A percentile compares a stretch with the other conserved stretches of the same genome.
These are phyloP conservation scores for Montipora cactus DNA, from an alignment of 64 coral and sea anemone species.

Conservation along the genomic window DNA sequence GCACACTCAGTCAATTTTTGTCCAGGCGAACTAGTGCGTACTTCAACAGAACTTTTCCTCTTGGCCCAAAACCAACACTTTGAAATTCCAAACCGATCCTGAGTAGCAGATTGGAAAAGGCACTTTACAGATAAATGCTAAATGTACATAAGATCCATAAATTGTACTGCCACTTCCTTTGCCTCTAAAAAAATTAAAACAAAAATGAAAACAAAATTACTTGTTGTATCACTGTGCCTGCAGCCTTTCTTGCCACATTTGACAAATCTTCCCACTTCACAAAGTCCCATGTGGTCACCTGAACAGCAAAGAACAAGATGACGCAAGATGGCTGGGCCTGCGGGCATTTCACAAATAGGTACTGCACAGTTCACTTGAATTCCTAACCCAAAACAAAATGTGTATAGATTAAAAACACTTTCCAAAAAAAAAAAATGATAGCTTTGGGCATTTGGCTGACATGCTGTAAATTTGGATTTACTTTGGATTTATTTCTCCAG, in stretches of 20 bases:
- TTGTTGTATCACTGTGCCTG: constrained; percentile 23
- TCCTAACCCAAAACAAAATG: neutral
- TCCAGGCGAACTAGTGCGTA: neutral
- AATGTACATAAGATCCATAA: neutral
- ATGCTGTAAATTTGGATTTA: neutral
- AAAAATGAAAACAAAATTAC: neutral
- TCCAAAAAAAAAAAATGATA: neutral
- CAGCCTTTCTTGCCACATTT: constrained; percentile 56
- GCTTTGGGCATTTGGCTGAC: neutral
- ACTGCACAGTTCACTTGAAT: constrained; percentile 62
- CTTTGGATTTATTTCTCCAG: too few relatives aligned
- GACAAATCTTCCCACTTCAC: constrained; percentile 67
- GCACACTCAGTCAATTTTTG: neutral
- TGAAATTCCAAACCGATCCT: neutral
- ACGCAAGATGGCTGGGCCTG: constrained; percentile 29
- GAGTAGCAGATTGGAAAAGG: neutral
- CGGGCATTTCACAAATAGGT: constrained; percentile 37
- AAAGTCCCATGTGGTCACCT: constrained; percentile 67
- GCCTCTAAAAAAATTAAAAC: neutral
- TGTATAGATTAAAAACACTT: neutral
- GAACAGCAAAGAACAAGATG: constrained; percentile 67
- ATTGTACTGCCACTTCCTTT: neutral
- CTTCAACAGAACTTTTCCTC: neutral
- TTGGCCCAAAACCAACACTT: neutral
- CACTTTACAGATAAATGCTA: constrained; percentile 1